These are phyloP conservation scores for Phrixothrix hirtus DNA, from an alignment of 2,888 invertebrate species.

Conservation along the genomic window DNA sequence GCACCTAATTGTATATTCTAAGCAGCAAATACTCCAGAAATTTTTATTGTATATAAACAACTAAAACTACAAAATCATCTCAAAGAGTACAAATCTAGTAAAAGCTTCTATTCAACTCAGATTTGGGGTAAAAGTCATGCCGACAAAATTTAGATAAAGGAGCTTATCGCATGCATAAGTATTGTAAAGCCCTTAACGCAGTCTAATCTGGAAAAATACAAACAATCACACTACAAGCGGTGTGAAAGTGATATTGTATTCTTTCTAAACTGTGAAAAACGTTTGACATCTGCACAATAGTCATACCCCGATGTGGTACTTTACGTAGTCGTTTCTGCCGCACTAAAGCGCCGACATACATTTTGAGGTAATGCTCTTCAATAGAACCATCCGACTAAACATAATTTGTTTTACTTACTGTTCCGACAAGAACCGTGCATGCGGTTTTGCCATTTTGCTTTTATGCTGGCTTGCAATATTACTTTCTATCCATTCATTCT, in stretches of 20 bases:
- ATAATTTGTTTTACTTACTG: conserved; percentile 49
- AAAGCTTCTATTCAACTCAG: not conserved
- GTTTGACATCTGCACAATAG: conserved; percentile 51
- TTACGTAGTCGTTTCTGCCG: conserved; percentile 44
- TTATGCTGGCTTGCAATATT: conserved; percentile 1
- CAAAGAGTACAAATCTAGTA: not conserved
- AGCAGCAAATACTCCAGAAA: no score
- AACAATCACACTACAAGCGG: conserved; percentile 52
- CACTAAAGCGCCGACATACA: conserved; percentile 45
- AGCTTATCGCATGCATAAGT: conserved; percentile 20
- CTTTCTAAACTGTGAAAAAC: conserved; percentile 52
- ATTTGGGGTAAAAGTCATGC: conserved; percentile 18
- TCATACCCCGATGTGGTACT: conserved; percentile 54
- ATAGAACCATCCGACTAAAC: conserved; percentile 49
- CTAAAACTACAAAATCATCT: no score
- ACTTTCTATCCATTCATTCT: conserved; percentile 2
- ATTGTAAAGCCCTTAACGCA: conserved; percentile 27
- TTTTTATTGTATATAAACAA: no score
- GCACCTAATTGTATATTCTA: no score
- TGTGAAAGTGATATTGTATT: conserved; percentile 56
- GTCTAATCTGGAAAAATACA: conserved; percentile 51
- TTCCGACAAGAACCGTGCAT: conserved; percentile 26
- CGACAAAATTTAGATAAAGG: conserved; percentile 17
- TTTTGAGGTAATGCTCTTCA: conserved; percentile 41
- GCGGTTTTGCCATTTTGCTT: conserved; percentile 26